Percentiles rank a stretch among this genome's conserved stretches.
phyloP scores from a whole-genome alignment of 2,888 invertebrate species.

The Cephus runcator region DNA sequence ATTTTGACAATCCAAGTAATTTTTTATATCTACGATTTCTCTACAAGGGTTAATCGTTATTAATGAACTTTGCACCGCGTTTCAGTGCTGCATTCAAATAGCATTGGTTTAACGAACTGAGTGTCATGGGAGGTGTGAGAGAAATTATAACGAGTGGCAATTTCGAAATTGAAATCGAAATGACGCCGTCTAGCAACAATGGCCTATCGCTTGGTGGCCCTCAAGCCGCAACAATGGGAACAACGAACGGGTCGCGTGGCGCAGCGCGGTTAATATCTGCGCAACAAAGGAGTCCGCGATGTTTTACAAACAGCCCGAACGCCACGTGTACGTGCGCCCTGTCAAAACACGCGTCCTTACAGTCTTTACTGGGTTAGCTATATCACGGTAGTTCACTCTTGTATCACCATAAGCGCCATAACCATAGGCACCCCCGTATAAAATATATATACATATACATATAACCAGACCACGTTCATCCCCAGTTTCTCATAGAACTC shows the following conservation, averaged over 20 bases:
- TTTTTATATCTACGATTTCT: neutral
- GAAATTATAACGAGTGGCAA: slow-evolving; percentile 37
- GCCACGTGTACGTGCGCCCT: slow-evolving; percentile 60
- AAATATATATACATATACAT: slow-evolving; percentile 5
- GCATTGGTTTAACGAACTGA: neutral
- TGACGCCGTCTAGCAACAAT: slow-evolving; percentile 32
- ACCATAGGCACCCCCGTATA: neutral
- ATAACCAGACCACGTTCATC: neutral
- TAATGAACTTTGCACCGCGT: neutral
- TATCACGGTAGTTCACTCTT: neutral
- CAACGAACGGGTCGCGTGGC: slow-evolving; percentile 50
- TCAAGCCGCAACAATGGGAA: slow-evolving; percentile 60
- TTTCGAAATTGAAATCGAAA: slow-evolving; percentile 31
- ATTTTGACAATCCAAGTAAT: neutral
- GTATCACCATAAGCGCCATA: neutral
- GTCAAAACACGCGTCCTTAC: slow-evolving; percentile 60
- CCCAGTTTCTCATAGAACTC: neutral
- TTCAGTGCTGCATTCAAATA: neutral
- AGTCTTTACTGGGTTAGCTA: neutral
- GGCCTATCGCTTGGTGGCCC: slow-evolving; percentile 47
- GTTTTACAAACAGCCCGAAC: slow-evolving; percentile 63
- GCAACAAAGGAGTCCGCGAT: slow-evolving; percentile 59
- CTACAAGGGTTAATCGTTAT: neutral
- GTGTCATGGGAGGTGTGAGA: neutral
- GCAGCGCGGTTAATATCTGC: slow-evolving; percentile 54